These are phyloP conservation scores for Tetranychus truncatus DNA, from an alignment of 2,888 invertebrate genomes.

Conservation along the genomic window DNA sequence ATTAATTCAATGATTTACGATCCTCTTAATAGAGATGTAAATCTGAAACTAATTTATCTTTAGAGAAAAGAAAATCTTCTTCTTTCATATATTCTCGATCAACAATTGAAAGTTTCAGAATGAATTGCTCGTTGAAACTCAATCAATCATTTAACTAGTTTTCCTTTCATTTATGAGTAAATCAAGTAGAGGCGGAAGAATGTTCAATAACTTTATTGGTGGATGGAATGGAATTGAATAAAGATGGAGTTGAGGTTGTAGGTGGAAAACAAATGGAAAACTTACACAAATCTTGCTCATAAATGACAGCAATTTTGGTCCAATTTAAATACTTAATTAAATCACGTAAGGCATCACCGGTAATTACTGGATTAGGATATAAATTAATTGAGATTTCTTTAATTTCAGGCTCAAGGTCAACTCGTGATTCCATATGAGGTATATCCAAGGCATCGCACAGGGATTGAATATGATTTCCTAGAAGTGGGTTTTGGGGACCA, in stretches of 20 bases:
- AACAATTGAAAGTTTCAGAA: no score
- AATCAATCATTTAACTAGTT: no score
- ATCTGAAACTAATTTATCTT: no score
- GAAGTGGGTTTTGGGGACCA: conserved; percentile 65
- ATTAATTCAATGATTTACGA: no score
- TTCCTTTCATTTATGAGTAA: no score
- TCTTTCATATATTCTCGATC: no score
- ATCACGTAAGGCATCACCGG: conserved; percentile 62
- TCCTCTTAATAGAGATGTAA: no score
- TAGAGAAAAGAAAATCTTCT: no score
- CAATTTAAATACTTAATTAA: conserved; percentile 71
- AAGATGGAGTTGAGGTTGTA: background rate
- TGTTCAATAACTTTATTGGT: background rate
- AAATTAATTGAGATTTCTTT: conserved; percentile 65
- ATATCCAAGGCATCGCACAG: conserved; percentile 71
- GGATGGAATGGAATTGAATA: background rate
- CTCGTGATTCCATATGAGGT: conserved; percentile 61
- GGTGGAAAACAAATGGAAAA: background rate
- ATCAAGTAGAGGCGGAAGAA: no score
- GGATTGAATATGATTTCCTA: conserved; percentile 62
- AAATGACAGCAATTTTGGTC: conserved; percentile 78
- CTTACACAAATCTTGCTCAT: conserved; percentile 53
- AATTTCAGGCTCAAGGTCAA: conserved; percentile 37
- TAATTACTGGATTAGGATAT: conserved; percentile 59
- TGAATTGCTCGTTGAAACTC: no score